Base-by-base conservation (phyloP, 1,140 invertebrate genomes). In the Trachelipus rathkii region DNA sequence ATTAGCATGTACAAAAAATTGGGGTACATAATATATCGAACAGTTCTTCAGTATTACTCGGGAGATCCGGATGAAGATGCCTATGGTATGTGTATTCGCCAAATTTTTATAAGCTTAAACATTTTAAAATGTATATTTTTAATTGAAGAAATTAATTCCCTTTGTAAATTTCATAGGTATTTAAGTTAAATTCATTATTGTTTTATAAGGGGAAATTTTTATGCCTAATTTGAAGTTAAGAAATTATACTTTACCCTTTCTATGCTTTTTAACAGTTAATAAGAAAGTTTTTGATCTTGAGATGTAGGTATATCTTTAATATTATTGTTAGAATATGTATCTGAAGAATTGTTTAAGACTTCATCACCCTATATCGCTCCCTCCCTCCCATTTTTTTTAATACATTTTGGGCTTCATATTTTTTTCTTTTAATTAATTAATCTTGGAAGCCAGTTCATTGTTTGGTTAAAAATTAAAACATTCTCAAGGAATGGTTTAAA, bases 41-140 rank as follows among this genome's bases (percentile, higher is more conserved):
- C 93, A 67, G 95, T 99, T 71, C 86, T 99, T 71, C 96, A 98
- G 86, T 99, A 99, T 88, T 99, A 99, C 85, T 95, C 93, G 68
- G 95, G 95, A 46, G 93, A 96, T 86, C 93, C 94, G 43, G 96
- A 98, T 87, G 97, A 99, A 91, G 94, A 99, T 90, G 97, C 96
- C 78, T 99, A 94, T 90, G 96, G 95, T 97, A 89, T 87, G 81
- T 83, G 73, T 72, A 79, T 72, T 46, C 72, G 72, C 44, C 69
- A 77, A 77, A 70, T 43, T 68, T 73, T 76, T 7, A 75, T 23
- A 46, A 10, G 10, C 11, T 33, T 23, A 73, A 11, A 10, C 13
- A n/a, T n/a, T n/a, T n/a, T n/a, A n/a, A n/a, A n/a, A n/a, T n/a
- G n/a, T n/a, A n/a, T n/a, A 44, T 45, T 75, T 21, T 10, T 43